phyloP scores from a whole-genome alignment of 2,113 vertebrate species.

The Uria aalge region DNA sequence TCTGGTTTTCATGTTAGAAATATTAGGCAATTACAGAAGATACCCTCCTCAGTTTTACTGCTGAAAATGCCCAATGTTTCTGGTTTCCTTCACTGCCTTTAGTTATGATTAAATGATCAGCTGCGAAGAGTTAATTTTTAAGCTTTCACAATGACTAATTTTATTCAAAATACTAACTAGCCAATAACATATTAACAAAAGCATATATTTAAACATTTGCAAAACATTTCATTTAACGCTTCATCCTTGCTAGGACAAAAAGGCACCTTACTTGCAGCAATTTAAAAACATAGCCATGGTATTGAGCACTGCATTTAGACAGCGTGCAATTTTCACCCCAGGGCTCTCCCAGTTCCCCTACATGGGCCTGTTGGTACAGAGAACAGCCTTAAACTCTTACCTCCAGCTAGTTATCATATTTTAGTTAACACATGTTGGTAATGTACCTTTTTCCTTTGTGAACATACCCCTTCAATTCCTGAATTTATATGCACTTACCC shows the following conservation, averaged over 20 bases:
- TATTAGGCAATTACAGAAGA: neutral
- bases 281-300: neutral
- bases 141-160: neutral
- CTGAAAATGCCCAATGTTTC: neutral
- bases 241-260: neutral
- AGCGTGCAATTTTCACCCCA: neutral
- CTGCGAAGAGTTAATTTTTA: neutral
- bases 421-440: neutral
- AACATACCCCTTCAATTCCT: neutral
- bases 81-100: neutral
- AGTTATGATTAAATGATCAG: neutral
- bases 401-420: neutral
- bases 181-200: neutral
- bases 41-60: neutral
- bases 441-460: neutral
- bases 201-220: neutral
- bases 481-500: neutral
- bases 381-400: neutral
- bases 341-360: neutral
- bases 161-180: neutral
- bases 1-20: neutral
- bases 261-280: neutral
- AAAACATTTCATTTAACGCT: neutral
- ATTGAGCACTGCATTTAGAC: neutral
- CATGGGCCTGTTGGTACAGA: neutral